Conservation (phyloP, 2,888 invertebrate species). For the Chymomyza caudatula region DNA sequence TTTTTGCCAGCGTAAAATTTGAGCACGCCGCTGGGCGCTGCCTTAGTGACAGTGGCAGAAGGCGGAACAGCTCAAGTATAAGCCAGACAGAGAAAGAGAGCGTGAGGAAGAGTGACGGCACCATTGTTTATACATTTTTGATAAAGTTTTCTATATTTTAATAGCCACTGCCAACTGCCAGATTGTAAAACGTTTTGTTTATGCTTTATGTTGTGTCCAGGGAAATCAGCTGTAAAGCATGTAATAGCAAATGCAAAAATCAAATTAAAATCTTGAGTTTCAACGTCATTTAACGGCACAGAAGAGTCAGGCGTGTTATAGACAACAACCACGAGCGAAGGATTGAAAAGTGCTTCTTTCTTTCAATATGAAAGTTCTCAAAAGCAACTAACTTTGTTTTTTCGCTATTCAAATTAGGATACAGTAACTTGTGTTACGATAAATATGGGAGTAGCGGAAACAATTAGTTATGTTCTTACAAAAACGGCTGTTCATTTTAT, state of each 20-base stretch:
- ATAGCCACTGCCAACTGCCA: background rate
- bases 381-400: no score
- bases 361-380: no score
- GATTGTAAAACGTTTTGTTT: slow-evolving; percentile 4
- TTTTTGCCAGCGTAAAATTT: background rate
- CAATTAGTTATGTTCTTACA: no score
- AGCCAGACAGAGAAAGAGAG: no score
- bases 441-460: no score
- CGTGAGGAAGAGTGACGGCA: background rate
- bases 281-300: background rate
- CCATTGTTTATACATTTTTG: slow-evolving; percentile 29
- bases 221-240: background rate
- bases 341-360: no score
- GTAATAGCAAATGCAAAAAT: background rate
- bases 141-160: slow-evolving; percentile 20
- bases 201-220: background rate
- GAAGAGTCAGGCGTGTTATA: background rate
- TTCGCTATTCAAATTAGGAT: no score
- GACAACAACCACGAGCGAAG: no score
- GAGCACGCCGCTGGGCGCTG: background rate
- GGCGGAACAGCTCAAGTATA: slow-evolving; percentile 5
- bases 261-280: background rate
- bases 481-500: no score
- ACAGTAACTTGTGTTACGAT: no score
- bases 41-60: slow-evolving; percentile 17